Conservation (phyloP, 2,797 vertebrate species). For the Sphaeramia orbicularis region DNA sequence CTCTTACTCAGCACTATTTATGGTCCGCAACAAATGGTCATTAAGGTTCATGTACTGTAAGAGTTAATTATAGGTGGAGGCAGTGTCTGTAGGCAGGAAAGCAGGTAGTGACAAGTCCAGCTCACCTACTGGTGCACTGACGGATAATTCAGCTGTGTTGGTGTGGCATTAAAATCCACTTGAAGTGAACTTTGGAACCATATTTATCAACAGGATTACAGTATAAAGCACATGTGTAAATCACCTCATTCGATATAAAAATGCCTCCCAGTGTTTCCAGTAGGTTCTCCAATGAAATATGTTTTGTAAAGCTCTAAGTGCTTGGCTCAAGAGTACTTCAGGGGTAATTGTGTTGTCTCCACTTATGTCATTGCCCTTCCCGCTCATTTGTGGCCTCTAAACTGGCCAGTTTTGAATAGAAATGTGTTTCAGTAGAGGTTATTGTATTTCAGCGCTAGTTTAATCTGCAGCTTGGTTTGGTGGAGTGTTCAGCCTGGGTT, state of each 20-base stretch:
- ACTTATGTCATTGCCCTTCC: conserved; percentile 9
- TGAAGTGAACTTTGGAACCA: neutral
- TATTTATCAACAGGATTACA: no score
- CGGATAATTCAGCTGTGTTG: conserved; percentile 1
- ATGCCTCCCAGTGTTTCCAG: no score
- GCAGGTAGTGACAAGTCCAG: conserved; percentile 12
- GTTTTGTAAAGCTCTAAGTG: neutral
- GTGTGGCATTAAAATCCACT: neutral
- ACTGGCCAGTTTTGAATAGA: neutral
- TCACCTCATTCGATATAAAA: neutral
- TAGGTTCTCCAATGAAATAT: no score
- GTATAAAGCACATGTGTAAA: neutral
- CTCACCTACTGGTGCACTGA: no score
- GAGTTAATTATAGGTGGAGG: conserved; percentile 16
- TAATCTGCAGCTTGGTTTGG: conserved; percentile 14
- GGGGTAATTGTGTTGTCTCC: conserved; percentile 3
- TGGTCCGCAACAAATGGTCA: conserved; percentile 13
- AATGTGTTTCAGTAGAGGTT: conserved; percentile 9
- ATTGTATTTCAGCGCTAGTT: conserved; percentile 12
- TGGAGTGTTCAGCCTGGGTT: conserved; percentile 12
- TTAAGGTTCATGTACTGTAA: conserved; percentile 18
- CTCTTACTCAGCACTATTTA: conserved; percentile 20
- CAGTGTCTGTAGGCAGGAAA: neutral
- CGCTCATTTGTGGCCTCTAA: conserved; percentile 17
- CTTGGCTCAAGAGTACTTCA: conserved; percentile 17